Evolutionary conservation across 2,888 invertebrate species (phyloP).

Genomic region (Willowsia nigromaculata): DNA sequence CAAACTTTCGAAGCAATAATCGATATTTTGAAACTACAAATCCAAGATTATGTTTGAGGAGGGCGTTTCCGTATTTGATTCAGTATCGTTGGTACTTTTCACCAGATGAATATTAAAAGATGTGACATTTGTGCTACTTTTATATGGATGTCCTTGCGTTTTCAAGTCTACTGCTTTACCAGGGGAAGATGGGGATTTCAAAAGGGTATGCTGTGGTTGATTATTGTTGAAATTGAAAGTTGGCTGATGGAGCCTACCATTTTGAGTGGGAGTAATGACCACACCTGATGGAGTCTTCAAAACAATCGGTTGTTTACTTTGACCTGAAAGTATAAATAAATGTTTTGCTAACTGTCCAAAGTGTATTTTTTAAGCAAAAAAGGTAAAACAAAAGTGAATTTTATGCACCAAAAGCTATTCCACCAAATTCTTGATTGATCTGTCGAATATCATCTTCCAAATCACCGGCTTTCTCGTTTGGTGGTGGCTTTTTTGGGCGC

Average conservation of each 20-base stretch:
- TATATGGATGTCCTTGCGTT: neutral
- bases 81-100: neutral
- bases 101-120: constrained; percentile 23
- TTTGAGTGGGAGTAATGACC: neutral
- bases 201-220: neutral
- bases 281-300: constrained; percentile 20
- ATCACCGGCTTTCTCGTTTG: constrained; percentile 76
- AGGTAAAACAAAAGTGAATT: too few relatives aligned
- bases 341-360: too few relatives aligned
- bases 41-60: constrained; percentile 19
- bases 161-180: neutral
- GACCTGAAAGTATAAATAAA: neutral
- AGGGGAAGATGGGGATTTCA: constrained; percentile 29
- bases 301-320: constrained; percentile 49
- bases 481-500: constrained; percentile 65
- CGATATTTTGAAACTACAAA: neutral
- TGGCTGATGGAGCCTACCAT: neutral
- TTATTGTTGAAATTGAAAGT: neutral
- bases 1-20: too few relatives aligned
- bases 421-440: constrained; percentile 77
- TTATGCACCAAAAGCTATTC: neutral
- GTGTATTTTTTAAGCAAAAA: too few relatives aligned
- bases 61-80: neutral
- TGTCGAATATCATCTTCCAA: constrained; percentile 76
- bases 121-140: neutral